Base-by-base conservation (phyloP, 2,113 vertebrate species). In the Phylloscopus trochilus region DNA sequence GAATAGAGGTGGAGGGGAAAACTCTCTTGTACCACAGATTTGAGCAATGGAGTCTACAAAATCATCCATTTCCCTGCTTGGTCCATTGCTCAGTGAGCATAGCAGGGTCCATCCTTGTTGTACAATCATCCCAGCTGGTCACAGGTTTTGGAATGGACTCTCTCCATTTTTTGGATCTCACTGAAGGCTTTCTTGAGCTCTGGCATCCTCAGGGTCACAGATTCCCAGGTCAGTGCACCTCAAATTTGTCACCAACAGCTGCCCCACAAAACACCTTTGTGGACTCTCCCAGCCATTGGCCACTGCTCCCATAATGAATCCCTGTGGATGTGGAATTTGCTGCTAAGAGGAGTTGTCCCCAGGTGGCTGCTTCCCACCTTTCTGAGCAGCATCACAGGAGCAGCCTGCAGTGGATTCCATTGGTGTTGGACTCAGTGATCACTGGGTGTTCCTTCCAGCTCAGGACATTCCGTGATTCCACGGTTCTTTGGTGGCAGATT, bases 301-400 rank as follows among this genome's bases (percentile, higher is more conserved):
- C 31, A 9, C 30, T 20, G 41, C 21, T 83, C 46, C 51, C 2
- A 0, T 3, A 19, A 27, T 0, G 0, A 59, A 73, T 49, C 59
- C n/a, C 7, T 13, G 27, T 46, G 63, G 19, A 15, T 66, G 55
- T 13, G 7, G 35, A 41, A 60, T 66, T 16, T 33, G 27, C 15
- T 56, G 20, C 24, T 66, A 2, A 17, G 41, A 52, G 44, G 15
- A 28, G 8, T 1, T 39, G 2, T 22, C 79, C 51, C 19, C n/a
- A 86, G 27, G 5, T 12, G n/a, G n/a, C 10, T 46, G 46, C 15
- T 56, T 85, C 62, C 67, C 66, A 37, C 6, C 55, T 31, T 19
- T 10, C 73, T 51, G 33, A 49, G 64, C 24, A 81, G 81, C 37
- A 2, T 1, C 24, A 6, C 1, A 0, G 22, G 47, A 73, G n/a